phyloP scores from a whole-genome alignment of 2,113 vertebrate genomes.

The Proteles cristata region DNA sequence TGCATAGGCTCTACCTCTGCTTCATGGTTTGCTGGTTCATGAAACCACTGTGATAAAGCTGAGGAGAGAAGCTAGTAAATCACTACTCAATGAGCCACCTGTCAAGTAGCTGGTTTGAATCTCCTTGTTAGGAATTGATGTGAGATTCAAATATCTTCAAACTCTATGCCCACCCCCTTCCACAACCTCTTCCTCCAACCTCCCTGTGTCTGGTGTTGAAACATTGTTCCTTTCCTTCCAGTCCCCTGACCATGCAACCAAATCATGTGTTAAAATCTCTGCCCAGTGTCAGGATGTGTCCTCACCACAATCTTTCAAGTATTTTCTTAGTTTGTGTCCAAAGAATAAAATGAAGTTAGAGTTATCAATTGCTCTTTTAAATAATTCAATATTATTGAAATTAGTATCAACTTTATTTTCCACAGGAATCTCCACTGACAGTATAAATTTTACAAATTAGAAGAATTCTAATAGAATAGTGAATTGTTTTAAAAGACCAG shows the following conservation, averaged over 20 bases:
- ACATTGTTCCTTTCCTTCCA: background rate
- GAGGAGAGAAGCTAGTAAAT: background rate
- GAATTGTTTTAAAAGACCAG: background rate
- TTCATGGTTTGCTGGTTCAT: background rate
- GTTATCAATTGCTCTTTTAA: background rate
- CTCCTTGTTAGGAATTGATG: background rate
- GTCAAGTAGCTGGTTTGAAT: background rate
- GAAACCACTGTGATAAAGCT: background rate
- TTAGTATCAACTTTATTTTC: background rate
- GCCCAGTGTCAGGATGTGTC: background rate
- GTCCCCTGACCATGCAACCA: background rate
- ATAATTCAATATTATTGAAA: background rate
- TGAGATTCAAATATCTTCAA: background rate
- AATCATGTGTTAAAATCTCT: background rate
- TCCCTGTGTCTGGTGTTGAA: background rate
- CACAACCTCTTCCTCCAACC: background rate
- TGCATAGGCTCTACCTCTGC: background rate
- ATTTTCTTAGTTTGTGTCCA: background rate
- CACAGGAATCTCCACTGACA: background rate
- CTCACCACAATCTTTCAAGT: background rate
- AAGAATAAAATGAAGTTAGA: background rate
- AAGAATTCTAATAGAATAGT: background rate
- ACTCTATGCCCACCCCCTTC: background rate
- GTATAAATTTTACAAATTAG: background rate
- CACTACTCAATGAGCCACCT: background rate